These are phyloP conservation scores for Hyperoodon ampullatus DNA, from an alignment of 2,113 vertebrate species.

Conservation along the genomic window DNA sequence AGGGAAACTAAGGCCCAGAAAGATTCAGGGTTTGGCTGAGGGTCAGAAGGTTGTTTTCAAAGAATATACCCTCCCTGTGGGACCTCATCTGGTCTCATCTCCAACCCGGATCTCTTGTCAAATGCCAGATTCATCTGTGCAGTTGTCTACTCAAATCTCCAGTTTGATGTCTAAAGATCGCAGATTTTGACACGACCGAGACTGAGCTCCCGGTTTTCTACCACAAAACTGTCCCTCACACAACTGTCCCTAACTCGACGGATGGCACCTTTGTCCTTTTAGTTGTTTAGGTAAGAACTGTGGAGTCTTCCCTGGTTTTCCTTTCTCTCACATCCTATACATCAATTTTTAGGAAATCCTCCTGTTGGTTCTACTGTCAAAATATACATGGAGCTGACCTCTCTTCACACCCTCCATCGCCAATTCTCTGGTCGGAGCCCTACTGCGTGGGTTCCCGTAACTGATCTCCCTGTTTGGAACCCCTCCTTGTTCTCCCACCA, in stretches of 20 bases:
- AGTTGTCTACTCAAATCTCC: background rate
- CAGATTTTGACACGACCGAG: background rate
- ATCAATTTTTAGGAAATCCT: background rate
- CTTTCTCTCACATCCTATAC: background rate
- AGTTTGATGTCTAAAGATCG: background rate
- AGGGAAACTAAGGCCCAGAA: background rate
- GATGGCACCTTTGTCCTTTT: background rate
- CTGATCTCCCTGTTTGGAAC: background rate
- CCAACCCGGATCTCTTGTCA: background rate
- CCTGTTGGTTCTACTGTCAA: background rate
- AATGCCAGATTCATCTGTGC: background rate
- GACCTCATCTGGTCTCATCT: background rate
- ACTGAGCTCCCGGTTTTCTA: no score
- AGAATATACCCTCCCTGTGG: background rate
- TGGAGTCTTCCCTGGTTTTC: background rate
- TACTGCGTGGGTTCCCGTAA: accelerated
- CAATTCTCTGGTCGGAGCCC: background rate
- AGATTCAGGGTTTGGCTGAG: background rate
- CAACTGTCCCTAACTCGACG: accelerated
- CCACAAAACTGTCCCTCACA: background rate
- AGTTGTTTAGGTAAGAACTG: background rate
- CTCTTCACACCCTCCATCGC: background rate
- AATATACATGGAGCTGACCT: background rate
- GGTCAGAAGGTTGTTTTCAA: background rate
- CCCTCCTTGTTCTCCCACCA: background rate